Percentiles rank a stretch among this genome's conserved stretches.
Conservation (phyloP, 1,140 invertebrate species). For the Drosophila navojoa region DNA sequence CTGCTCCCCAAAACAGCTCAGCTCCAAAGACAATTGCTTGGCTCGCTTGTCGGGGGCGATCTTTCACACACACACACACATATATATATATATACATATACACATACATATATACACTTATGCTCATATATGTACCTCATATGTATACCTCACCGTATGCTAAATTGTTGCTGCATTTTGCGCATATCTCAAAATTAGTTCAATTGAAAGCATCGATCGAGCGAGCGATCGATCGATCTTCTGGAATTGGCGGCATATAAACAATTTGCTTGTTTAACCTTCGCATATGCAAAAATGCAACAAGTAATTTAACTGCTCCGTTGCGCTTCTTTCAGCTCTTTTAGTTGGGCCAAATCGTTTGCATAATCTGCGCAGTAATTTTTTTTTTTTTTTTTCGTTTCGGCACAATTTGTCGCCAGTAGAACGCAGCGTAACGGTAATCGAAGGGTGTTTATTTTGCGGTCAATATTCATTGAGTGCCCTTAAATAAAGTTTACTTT, state of each 20-base stretch:
- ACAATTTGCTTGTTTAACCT: not conserved
- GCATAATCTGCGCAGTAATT: constrained; percentile 32
- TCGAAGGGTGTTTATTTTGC: no score
- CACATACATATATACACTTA: no score
- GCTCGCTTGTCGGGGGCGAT: not conserved
- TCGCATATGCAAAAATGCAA: constrained; percentile 42
- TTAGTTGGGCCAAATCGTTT: constrained; percentile 32
- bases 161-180: constrained; percentile 42
- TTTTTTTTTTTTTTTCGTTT: no score
- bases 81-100: no score
- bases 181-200: constrained; percentile 77
- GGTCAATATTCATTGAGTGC: no score
- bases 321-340: not conserved
- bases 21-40: constrained; percentile 18
- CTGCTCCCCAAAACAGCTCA: constrained; percentile 7
- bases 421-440: constrained; percentile 45
- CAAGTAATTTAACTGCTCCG: constrained; percentile 37
- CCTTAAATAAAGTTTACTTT: no score
- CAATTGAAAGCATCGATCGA: constrained; percentile 43
- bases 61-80: not conserved
- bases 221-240: constrained; percentile 52
- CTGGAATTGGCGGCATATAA: constrained; percentile 61
- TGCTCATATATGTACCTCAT: not conserved
- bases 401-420: constrained; percentile 22
- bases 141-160: not conserved